Evolutionary conservation across 2,113 vertebrate species (phyloP).

Genomic region (Amphilophus citrinellus): DNA sequence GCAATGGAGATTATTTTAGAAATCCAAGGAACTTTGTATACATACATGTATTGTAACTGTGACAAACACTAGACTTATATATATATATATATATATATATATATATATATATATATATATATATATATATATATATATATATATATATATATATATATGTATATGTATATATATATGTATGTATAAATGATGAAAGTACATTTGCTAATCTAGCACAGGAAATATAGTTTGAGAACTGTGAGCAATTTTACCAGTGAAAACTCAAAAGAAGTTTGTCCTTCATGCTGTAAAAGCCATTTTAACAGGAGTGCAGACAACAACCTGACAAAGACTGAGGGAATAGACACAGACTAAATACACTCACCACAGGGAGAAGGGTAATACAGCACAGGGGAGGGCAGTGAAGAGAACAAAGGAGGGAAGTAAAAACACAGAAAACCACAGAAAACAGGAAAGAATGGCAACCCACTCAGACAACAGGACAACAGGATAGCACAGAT

Average conservation of each 20-base stretch:
- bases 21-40: neutral
- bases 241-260: neutral
- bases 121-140: too few relatives aligned
- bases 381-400: neutral
- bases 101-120: too few relatives aligned
- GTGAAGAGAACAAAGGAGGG: constrained; percentile 1
- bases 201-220: neutral
- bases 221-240: accelerated
- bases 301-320: neutral
- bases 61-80: neutral
- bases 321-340: neutral
- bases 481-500: neutral
- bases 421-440: neutral
- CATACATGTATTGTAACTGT: neutral
- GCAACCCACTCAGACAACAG: neutral
- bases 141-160: too few relatives aligned
- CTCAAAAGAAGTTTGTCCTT: neutral
- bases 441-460: constrained; percentile 2
- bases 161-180: too few relatives aligned
- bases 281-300: neutral
- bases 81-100: too few relatives aligned
- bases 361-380: neutral
- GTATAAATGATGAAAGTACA: neutral
- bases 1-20: neutral
- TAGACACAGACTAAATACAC: constrained; percentile 10